phyloP scores from a whole-genome alignment of 2,797 vertebrate genomes.

The Karalla daura region DNA sequence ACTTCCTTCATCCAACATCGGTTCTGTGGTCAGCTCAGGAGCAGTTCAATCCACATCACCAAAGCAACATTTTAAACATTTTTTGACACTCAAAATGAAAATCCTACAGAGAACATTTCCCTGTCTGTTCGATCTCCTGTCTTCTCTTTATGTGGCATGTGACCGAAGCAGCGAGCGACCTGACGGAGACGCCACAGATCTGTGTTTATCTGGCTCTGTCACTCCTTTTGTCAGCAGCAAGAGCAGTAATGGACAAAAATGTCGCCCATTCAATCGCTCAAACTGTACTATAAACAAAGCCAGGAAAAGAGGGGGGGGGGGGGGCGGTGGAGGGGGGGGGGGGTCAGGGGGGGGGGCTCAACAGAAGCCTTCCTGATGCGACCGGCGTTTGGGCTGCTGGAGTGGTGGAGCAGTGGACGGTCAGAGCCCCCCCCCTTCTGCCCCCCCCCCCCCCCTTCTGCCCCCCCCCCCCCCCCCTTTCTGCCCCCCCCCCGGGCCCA shows the following conservation, averaged over 20 bases:
- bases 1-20: too few relatives aligned
- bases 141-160: too few relatives aligned
- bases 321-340: constrained; percentile 57
- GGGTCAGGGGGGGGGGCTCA: constrained; percentile 55
- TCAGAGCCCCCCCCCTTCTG: constrained; percentile 41
- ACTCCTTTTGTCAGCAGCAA: constrained; percentile 42
- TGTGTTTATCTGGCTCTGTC: constrained; percentile 35
- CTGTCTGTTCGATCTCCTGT: too few relatives aligned
- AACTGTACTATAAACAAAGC: constrained; percentile 70
- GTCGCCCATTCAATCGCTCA: constrained; percentile 57
- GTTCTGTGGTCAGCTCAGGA: too few relatives aligned
- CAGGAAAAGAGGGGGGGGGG: constrained; percentile 68
- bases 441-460: constrained; percentile 41
- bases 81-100: too few relatives aligned
- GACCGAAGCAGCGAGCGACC: too few relatives aligned
- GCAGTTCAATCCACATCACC: too few relatives aligned
- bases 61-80: too few relatives aligned
- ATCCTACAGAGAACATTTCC: too few relatives aligned
- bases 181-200: constrained; percentile 5
- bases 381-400: constrained; percentile 47
- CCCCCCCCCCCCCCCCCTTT: constrained; percentile 60
- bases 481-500: too few relatives aligned
- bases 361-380: constrained; percentile 55
- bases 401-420: too few relatives aligned
- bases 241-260: constrained; percentile 52